A percentile compares a stretch with the other conserved stretches of the same genome.
These are phyloP conservation scores for Plagodis dolabraria DNA, from an alignment of 2,888 invertebrate genomes.

Conservation along the genomic window DNA sequence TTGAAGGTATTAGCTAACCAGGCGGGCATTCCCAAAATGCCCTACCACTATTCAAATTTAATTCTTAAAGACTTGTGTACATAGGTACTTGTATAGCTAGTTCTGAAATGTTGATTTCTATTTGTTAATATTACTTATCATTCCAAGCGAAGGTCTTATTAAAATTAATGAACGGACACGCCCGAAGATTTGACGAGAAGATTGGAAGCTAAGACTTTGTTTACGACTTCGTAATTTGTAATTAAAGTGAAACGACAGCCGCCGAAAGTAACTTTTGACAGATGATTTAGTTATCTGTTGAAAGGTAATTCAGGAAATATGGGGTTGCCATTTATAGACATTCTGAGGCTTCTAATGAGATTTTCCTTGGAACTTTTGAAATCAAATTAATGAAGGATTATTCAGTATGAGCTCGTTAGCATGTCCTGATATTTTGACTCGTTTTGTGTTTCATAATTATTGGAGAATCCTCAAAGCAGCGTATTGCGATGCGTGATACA, in stretches of 20 bases:
- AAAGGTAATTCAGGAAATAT: constrained; percentile 23
- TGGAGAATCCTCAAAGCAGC: too few species aligned
- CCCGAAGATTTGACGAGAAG: constrained; percentile 41
- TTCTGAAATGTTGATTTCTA: constrained; percentile 3
- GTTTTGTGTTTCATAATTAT: too few species aligned
- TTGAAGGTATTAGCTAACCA: too few species aligned
- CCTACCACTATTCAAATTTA: too few species aligned
- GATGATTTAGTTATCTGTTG: constrained; percentile 30
- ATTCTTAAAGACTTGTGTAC: too few species aligned
- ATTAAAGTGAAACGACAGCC: constrained; percentile 37
- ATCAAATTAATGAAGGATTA: constrained; percentile 19
- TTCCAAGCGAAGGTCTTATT: constrained; percentile 38
- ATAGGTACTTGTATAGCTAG: not conserved
- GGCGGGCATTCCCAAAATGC: too few species aligned
- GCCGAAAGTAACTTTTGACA: constrained; percentile 30
- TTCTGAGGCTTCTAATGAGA: constrained; percentile 19
- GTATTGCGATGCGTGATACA: too few species aligned
- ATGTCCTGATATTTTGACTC: too few species aligned
- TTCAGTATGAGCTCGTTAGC: not conserved
- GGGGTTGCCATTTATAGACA: constrained; percentile 23
- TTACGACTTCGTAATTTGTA: constrained; percentile 44
- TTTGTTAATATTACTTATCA: constrained; percentile 11
- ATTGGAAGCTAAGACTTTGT: constrained; percentile 41
- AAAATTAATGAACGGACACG: constrained; percentile 47
- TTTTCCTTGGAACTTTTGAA: constrained; percentile 9